Base-by-base conservation (phyloP, 2,888 invertebrate genomes). In the Xanthia togata region DNA sequence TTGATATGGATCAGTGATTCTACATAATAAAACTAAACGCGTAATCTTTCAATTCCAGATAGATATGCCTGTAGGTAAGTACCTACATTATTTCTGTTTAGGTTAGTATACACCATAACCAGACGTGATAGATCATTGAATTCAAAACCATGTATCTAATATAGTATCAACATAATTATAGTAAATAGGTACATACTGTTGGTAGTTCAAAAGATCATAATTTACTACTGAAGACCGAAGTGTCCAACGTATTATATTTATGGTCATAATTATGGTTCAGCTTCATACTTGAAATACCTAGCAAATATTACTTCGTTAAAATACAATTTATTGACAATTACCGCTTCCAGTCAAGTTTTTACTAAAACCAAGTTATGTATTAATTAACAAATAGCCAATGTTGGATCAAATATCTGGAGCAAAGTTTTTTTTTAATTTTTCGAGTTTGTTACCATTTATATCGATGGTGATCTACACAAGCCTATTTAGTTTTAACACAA, bases 321-420 rank as follows among this genome's bases (percentile, higher is more conserved):
- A 83, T 70, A 82, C 79, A 83, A 89, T 90, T 89, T 90, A 90
- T 86, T 76, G 85, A 84, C 86, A 88, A 89, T 90, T 88, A 89
- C 79, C 68, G 65, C 83, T 89, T 87, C 80, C 77, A 87, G 79
- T 65, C 53, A 68, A 76, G 84, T 86, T 87, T 85, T 79, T 81
- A 70, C 35, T 65, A 12, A 55, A 65, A 31, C 23, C 23, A 31
- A 79, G 73, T 64, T 80, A 85, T 82, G 68, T 82, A 44, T 82
- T 84, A 77, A 85, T 84, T 82, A 82, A 77, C 82, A 14, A 62
- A 62, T 60, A 53, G 35, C 83, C 78, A 83, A 76, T 65, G 59
- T 75, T 80, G 80, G 82, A 23, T 12, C 70, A 73, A 73, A 80
- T 74, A 84, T 82, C 69, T 84, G 77, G 85, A 74, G 26, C 75